Evolutionary conservation across 2,797 vertebrate species (phyloP), one percentile per base, ranked within the genome.

Genomic region (Scleropages formosus): DNA sequence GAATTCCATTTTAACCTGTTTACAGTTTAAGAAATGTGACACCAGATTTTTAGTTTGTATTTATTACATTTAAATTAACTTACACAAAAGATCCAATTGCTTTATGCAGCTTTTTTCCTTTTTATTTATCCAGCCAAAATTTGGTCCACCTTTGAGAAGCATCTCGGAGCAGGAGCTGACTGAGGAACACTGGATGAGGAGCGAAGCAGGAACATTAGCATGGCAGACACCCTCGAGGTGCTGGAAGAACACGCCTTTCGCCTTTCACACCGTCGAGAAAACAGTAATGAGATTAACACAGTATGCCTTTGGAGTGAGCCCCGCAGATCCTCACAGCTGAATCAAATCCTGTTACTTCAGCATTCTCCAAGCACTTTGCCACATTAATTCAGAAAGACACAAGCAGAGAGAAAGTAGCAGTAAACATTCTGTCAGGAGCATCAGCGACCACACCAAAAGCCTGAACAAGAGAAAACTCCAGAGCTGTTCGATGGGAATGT

Each of bases 231-330:
- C 80, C 68, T 27, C 44, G 80, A 82, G 51, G 75, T 75, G 72
- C 68, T 62, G 61, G 66, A 80, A 70, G 75, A 72, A 76, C 75
- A 78, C 76, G 74, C 62, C 72, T 72, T 77, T 77, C 75, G 75
- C 62, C 72, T 72, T 77, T 77, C 75, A 75, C 82, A 78, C 78
- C 78, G 76, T 80, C 67, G 79, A 85, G 79, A 83, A 79, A 80
- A 82, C 82, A 75, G 79, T 85, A 81, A 90, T 88, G 78, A 82
- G 84, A 88, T 87, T 86, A 90, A 81, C 82, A 76, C 77, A 82
- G 73, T 75, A 79, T 78, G 76, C 76, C 76, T 82, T 80, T 84
- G 75, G 81, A 80, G 80, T 82, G 78, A 77, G 79, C 82, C 80
- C 84, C 79, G 78, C 72, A 78, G 62, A 73, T 83, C 82, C 87